Percentiles rank a stretch among this genome's conserved stretches.
phyloP scores from a whole-genome alignment of 2,888 invertebrate genomes.

The Ptilodon capucinus region DNA sequence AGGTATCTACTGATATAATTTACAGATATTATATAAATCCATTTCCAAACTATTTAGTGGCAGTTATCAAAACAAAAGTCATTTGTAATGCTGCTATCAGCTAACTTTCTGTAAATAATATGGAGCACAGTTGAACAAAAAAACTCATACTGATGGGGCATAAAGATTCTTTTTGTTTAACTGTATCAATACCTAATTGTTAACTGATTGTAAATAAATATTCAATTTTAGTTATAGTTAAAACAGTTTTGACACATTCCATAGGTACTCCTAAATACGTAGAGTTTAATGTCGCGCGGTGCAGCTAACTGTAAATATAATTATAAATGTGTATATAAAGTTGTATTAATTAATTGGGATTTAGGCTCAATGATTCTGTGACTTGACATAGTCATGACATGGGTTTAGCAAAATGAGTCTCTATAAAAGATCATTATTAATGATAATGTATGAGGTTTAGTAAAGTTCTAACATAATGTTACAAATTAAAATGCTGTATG shows the following conservation, averaged over 20 bases:
- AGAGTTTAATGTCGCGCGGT: slow-evolving; percentile 48
- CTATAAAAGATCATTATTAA: neutral
- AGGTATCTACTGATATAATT: neutral
- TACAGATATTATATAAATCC: too few species aligned
- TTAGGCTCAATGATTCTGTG: slow-evolving; percentile 37
- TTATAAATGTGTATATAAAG: slow-evolving; percentile 69
- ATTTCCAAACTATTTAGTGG: too few species aligned
- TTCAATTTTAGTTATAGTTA: slow-evolving; percentile 58
- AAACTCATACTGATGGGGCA: slow-evolving; percentile 34
- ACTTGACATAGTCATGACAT: slow-evolving; percentile 42
- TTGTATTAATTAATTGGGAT: slow-evolving; percentile 39
- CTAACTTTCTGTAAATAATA: too few species aligned
- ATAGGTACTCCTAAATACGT: slow-evolving; percentile 50
- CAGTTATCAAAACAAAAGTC: too few species aligned
- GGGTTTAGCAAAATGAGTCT: slow-evolving; percentile 20
- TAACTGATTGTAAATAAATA: slow-evolving; percentile 33
- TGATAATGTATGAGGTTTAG: neutral
- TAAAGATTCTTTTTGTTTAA: too few species aligned
- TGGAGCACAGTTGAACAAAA: slow-evolving; percentile 18
- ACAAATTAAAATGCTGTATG: neutral
- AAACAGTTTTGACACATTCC: slow-evolving; percentile 68
- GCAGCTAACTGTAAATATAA: slow-evolving; percentile 72
- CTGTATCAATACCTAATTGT: slow-evolving; percentile 23
- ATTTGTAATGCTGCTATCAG: too few species aligned
- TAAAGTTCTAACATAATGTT: neutral